Evolutionary conservation across 1,140 invertebrate genomes (phyloP).

Genomic region (Tribolium castaneum): DNA sequence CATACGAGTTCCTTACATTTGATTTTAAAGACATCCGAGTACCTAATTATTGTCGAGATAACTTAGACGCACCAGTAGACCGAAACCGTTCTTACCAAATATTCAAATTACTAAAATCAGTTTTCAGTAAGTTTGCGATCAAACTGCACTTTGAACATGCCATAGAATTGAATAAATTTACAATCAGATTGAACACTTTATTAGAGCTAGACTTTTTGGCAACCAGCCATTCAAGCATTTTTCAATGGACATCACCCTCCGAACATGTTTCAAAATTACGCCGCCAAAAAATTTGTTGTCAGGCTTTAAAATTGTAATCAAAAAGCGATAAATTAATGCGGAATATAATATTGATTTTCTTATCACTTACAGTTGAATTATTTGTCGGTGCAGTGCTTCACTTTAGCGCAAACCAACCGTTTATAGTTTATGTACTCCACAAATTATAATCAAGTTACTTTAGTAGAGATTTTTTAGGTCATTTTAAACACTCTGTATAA

Average conservation of each 20-base stretch:
- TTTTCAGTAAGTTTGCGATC: neutral
- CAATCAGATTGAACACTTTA: neutral
- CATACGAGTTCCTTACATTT: constrained; percentile 25
- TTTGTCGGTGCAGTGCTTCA: neutral
- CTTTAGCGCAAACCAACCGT: neutral
- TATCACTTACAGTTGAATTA: constrained; percentile 12
- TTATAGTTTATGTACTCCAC: neutral
- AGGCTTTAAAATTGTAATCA: neutral
- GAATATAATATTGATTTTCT: neutral
- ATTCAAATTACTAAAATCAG: neutral
- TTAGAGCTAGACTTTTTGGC: constrained; percentile 7
- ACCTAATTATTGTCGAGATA: constrained; percentile 6
- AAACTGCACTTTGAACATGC: neutral
- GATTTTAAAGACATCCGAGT: neutral
- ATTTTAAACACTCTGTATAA: too few relatives aligned
- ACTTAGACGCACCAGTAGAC: neutral
- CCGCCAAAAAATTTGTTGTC: neutral
- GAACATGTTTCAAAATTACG: neutral
- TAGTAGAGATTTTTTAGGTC: too few relatives aligned
- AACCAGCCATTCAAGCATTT: neutral
- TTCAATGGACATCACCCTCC: neutral
- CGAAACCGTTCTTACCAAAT: neutral
- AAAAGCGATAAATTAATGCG: neutral
- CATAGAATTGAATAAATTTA: neutral
- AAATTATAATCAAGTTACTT: neutral